A percentile compares a stretch with the other conserved stretches of the same genome.
These are phyloP conservation scores for Cantharis nigra DNA, from an alignment of 2,888 invertebrate species.

Conservation along the genomic window DNA sequence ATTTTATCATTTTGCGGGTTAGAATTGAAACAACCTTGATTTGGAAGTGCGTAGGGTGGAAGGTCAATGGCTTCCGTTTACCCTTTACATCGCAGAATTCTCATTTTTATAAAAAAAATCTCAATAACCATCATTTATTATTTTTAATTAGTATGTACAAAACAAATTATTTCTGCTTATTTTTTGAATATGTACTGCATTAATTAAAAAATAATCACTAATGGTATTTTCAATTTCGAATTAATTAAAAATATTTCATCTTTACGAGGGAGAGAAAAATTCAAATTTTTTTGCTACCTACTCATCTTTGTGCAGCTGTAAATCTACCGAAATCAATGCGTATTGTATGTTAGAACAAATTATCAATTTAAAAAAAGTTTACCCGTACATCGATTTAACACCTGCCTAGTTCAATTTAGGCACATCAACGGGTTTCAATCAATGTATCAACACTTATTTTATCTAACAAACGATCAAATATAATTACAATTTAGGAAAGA, in stretches of 20 bases:
- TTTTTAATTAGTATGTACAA: conserved; percentile 2
- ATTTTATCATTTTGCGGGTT: background rate
- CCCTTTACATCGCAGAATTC: conserved; percentile 1
- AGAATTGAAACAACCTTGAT: background rate
- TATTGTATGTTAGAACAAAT: background rate
- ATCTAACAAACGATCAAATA: background rate
- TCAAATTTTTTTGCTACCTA: background rate
- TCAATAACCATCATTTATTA: conserved; percentile 3
- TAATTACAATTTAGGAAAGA: background rate
- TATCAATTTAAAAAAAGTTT: background rate
- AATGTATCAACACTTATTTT: background rate
- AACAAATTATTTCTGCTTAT: background rate
- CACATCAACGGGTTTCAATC: background rate
- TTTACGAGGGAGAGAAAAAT: background rate
- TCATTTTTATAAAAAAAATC: conserved; percentile 2
- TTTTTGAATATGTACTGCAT: background rate
- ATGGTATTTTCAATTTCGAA: background rate
- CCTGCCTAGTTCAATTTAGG: background rate
- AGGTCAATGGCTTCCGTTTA: conserved; percentile 3
- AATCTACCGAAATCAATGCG: background rate
- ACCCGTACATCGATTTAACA: background rate
- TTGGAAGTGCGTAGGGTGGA: conserved; percentile 2
- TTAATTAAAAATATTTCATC: background rate
- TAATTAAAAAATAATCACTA: background rate
- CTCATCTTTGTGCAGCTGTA: background rate